Evolutionary conservation across 2,888 invertebrate species (phyloP).

Genomic region (Cataglyphis rosenhaueri): DNA sequence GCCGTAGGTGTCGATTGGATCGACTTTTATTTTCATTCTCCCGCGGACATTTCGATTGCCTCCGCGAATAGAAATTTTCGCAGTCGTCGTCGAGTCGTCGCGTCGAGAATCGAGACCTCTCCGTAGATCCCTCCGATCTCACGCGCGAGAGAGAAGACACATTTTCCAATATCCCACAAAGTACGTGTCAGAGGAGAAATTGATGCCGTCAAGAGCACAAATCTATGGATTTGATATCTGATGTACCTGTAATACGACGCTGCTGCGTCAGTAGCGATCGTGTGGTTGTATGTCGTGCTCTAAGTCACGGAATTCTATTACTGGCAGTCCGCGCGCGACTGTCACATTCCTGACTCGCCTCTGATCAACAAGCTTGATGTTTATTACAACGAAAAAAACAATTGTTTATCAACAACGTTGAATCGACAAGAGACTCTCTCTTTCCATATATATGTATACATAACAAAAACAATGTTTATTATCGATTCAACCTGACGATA

Average conservation of each 20-base stretch:
- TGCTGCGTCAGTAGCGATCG: neutral
- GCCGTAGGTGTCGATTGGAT: conserved; percentile 42
- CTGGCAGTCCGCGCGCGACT: neutral
- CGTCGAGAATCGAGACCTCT: conserved; percentile 46
- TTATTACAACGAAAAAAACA: neutral
- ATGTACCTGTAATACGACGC: conserved; percentile 19
- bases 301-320: conserved; percentile 46
- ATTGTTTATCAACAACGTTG: too few relatives aligned
- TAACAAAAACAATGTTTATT: neutral
- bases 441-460: too few relatives aligned
- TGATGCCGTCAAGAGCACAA: conserved; percentile 47
- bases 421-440: too few relatives aligned
- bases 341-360: neutral
- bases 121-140: conserved; percentile 48
- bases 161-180: conserved; percentile 49
- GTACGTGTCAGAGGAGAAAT: conserved; percentile 54
- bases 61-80: conserved; percentile 58
- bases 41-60: conserved; percentile 57
- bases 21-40: conserved; percentile 59
- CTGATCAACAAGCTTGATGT: neutral
- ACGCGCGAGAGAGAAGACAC: conserved; percentile 34
- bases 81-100: conserved; percentile 23
- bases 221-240: conserved; percentile 50
- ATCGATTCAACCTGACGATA: conserved; percentile 29
- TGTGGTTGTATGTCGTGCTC: conserved; percentile 26